A percentile compares a stretch with the other conserved stretches of the same genome.
Conservation (phyloP, 2,797 vertebrate genomes). For the Pangasius sanitwongsei region DNA sequence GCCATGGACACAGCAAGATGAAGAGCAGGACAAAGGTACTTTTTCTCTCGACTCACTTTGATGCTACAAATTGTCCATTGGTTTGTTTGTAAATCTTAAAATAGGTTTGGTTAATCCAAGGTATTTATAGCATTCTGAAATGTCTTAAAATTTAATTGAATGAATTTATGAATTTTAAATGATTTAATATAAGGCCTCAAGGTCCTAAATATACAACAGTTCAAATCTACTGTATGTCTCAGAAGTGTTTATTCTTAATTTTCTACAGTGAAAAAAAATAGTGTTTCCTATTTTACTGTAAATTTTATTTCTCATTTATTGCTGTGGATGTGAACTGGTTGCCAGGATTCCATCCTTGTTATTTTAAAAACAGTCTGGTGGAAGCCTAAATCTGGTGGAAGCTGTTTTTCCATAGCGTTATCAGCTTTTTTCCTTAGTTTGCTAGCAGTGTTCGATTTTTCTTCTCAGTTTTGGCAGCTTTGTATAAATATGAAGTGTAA, state of each 20-base stretch:
- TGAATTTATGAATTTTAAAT: background rate
- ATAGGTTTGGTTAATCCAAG: background rate
- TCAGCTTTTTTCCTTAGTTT: background rate
- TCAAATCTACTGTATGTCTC: no score
- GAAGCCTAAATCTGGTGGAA: background rate
- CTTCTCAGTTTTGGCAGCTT: background rate
- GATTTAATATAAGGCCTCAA: background rate
- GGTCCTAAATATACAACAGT: background rate
- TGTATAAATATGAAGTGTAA: background rate
- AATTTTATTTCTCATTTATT: background rate
- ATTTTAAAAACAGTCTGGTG: background rate
- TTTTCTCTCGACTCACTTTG: background rate
- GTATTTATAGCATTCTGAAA: background rate
- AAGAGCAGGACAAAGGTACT: conserved; percentile 63
- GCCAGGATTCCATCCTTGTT: background rate
- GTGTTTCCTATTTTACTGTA: background rate
- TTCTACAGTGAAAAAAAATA: background rate
- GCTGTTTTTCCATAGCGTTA: background rate
- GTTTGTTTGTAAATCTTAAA: background rate
- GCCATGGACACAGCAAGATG: conserved; percentile 63
- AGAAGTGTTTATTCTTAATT: background rate
- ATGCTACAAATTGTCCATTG: background rate
- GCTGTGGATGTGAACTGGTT: background rate
- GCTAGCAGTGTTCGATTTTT: background rate
- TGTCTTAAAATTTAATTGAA: background rate